These are phyloP conservation scores for Limenitis camilla DNA, from an alignment of 2,888 invertebrate species.

Conservation along the genomic window DNA sequence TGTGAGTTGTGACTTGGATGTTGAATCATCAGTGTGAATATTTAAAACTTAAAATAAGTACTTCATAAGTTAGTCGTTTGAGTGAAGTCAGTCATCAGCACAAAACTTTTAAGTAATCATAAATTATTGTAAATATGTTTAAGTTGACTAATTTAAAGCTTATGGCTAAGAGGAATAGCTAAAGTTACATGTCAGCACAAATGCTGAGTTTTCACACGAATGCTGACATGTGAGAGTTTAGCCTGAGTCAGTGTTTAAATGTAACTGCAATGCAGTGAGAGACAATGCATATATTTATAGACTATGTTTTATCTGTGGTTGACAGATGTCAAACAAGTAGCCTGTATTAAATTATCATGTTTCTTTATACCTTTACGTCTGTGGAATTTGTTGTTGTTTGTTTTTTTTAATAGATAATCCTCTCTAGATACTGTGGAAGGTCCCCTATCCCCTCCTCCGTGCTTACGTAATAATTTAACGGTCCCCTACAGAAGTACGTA, in stretches of 20 bases:
- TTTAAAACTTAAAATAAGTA: conserved; percentile 29
- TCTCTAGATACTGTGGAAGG: too few species aligned
- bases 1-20: too few species aligned
- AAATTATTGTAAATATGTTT: not conserved
- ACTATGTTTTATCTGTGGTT: conserved; percentile 32
- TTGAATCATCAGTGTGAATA: not conserved
- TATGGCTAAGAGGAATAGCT: too few species aligned
- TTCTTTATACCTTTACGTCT: too few species aligned
- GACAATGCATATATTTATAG: conserved; percentile 35
- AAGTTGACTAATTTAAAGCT: not conserved
- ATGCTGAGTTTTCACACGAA: too few species aligned
- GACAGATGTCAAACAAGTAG: conserved; percentile 15
- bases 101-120: not conserved
- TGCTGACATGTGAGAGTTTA: too few species aligned
- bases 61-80: conserved; percentile 32
- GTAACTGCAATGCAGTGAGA: conserved; percentile 49
- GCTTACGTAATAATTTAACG: too few species aligned
- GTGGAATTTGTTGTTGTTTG: too few species aligned
- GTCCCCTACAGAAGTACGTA: too few species aligned
- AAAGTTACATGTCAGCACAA: too few species aligned
- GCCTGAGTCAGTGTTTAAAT: conserved; percentile 22
- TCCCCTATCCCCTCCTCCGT: too few species aligned
- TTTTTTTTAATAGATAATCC: too few species aligned
- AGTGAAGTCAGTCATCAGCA: conserved; percentile 22
- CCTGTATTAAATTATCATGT: conserved; percentile 4